phyloP scores from a whole-genome alignment of 2,888 invertebrate species.

The Serripes groenlandicus region DNA sequence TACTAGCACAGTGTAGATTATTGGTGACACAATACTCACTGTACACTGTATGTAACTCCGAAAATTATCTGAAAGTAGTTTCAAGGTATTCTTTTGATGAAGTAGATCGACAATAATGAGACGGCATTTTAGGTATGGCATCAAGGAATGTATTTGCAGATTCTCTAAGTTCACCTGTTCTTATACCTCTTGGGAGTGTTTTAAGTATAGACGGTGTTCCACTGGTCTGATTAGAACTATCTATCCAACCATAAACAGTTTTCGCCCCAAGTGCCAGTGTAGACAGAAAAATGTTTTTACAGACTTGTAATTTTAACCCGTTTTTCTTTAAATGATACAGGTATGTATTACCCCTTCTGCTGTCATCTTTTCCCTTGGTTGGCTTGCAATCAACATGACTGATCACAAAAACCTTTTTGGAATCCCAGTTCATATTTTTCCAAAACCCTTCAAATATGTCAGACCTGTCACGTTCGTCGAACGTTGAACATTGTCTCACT shows the following conservation, averaged over 20 bases:
- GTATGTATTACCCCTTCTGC: background rate
- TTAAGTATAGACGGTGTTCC: background rate
- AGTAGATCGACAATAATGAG: background rate
- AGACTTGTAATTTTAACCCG: background rate
- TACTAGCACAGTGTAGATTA: background rate
- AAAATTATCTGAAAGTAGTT: conserved; percentile 18
- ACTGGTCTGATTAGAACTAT: background rate
- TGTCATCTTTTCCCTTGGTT: background rate
- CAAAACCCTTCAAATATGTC: background rate
- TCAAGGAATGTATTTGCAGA: background rate
- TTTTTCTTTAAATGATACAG: background rate
- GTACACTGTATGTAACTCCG: conserved; percentile 16
- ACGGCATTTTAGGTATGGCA: background rate
- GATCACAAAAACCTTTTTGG: background rate
- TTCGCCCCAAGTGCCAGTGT: background rate
- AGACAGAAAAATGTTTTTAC: conserved; percentile 8
- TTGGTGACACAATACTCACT: background rate
- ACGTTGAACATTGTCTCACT: background rate
- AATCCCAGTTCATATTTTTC: background rate
- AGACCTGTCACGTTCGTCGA: background rate
- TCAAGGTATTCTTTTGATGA: conserved; percentile 20
- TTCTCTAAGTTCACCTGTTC: background rate
- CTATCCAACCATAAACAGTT: background rate
- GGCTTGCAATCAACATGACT: background rate
- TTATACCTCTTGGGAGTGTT: background rate